Base-by-base conservation (phyloP, 2,888 invertebrate genomes). In the Atrina japonica region DNA sequence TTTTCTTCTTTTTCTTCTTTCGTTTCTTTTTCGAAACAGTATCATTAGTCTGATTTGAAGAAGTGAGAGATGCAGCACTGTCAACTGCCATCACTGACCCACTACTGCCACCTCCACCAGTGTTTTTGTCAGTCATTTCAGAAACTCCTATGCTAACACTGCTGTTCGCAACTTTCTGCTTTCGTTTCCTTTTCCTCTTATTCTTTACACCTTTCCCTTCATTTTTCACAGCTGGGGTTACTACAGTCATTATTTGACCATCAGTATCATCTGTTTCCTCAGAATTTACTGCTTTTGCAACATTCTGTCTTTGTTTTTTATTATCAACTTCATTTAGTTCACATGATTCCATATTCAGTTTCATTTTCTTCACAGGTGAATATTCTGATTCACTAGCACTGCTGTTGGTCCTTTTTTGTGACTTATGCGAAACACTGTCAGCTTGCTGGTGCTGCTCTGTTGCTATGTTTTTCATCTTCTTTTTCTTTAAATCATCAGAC, bases 1-100 rank as follows among this genome's bases (percentile, higher is more conserved):
- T 73, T 64, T 76, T 72, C 63, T 78, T 75, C 55, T 77, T 76
- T 41, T 75, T 75, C 66, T 79, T 77, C 40, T 76, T 78, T 7
- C 71, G 69, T 52, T 58, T 70, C 43, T 70, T 78, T 60, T 70
- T 76, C 41, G 35, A 35, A 35, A 11, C 35, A 7, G 35, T 11
- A 35, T 35, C 35, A 35, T 35, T 18, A 2, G 18, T 49, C 2
- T 21, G 1, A 18, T 18, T 18, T 14, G 49, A 7, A 14, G 9
- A n/a, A 21, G 11, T 11, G 11, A n/a, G 25, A 43, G 45, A 9
- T 16, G 18, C 14, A 43, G 21, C 11, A 9, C 25, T 59, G 14
- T 7, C 25, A 43, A 16, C n/a, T 43, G 16, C 16, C 27, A 7
- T n/a, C 23, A 29, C 3, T 43, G 59, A 59, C 23, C 1, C 16